phyloP scores from a whole-genome alignment of 2,113 vertebrate species.

The Sardina pilchardus region DNA sequence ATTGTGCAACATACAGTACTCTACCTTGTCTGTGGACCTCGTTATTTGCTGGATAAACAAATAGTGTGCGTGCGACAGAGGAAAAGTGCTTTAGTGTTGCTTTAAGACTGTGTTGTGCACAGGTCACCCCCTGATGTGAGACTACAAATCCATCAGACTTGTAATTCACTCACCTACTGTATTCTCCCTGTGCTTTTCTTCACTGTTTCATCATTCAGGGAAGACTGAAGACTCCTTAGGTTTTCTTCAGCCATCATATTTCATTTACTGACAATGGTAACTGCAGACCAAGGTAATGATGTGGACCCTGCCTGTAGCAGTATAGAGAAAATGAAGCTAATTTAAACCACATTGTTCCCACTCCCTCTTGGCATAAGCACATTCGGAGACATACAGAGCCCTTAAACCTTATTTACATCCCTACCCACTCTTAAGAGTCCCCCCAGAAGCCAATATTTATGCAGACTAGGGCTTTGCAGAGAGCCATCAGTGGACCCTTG shows the following conservation, averaged over 20 bases:
- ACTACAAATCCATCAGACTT: background rate
- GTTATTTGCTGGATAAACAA: no score
- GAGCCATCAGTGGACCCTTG: background rate
- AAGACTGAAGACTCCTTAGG: constrained; percentile 30
- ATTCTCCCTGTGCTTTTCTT: background rate
- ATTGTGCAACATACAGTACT: no score
- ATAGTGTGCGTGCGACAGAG: no score
- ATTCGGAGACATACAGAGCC: constrained; percentile 14
- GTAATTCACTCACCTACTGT: background rate
- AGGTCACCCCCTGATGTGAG: background rate
- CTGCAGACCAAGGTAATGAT: constrained; percentile 45
- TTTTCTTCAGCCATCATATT: constrained; percentile 10
- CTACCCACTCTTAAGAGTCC: background rate
- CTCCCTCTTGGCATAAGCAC: background rate
- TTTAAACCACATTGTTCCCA: constrained; percentile 43
- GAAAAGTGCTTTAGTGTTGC: no score
- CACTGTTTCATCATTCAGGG: constrained; percentile 21
- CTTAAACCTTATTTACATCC: constrained; percentile 32
- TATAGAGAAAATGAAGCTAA: constrained; percentile 43
- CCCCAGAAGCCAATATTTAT: background rate
- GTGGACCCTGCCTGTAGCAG: constrained; percentile 33
- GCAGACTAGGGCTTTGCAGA: background rate
- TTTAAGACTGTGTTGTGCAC: background rate
- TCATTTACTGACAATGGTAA: constrained; percentile 29
- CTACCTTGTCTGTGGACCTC: no score